Percentiles rank a stretch among this genome's conserved stretches.
phyloP scores from a whole-genome alignment of 2,113 vertebrate species.

The Marcusenius ussheri region DNA sequence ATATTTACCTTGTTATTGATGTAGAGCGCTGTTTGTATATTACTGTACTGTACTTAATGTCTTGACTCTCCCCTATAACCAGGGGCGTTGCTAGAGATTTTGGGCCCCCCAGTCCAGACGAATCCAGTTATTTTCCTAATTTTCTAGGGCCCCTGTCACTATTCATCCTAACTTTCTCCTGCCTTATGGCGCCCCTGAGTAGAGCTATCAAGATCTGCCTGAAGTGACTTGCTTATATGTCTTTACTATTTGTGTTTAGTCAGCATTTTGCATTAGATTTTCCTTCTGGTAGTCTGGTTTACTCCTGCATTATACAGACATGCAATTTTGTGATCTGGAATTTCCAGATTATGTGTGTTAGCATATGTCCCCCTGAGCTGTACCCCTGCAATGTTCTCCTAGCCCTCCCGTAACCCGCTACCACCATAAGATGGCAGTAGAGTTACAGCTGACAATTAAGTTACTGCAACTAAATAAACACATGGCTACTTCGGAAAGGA shows the following conservation, averaged over 20 bases:
- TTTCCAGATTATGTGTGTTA: not conserved
- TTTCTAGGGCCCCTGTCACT: too few relatives aligned
- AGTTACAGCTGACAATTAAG: not conserved
- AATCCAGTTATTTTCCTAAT: too few relatives aligned
- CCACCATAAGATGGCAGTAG: not conserved
- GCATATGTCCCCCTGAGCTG: not conserved
- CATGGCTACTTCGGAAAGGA: not conserved
- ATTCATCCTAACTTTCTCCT: not conserved
- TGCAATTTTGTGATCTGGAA: not conserved
- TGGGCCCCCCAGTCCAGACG: too few relatives aligned
- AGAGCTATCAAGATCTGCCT: not conserved
- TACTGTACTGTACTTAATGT: too few relatives aligned
- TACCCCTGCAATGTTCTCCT: not conserved
- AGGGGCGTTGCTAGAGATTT: too few relatives aligned
- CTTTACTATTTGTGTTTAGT: not conserved
- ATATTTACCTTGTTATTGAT: too few relatives aligned
- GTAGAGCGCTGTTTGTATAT: too few relatives aligned
- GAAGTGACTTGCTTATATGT: not conserved
- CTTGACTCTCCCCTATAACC: too few relatives aligned
- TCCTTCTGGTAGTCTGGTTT: not conserved
- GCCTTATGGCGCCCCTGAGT: too few relatives aligned
- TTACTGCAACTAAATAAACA: not conserved
- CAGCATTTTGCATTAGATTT: not conserved
- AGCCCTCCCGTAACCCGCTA: too few relatives aligned
- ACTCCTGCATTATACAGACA: not conserved